Conservation (phyloP, 2,888 invertebrate species). For the Patella caerulea region DNA sequence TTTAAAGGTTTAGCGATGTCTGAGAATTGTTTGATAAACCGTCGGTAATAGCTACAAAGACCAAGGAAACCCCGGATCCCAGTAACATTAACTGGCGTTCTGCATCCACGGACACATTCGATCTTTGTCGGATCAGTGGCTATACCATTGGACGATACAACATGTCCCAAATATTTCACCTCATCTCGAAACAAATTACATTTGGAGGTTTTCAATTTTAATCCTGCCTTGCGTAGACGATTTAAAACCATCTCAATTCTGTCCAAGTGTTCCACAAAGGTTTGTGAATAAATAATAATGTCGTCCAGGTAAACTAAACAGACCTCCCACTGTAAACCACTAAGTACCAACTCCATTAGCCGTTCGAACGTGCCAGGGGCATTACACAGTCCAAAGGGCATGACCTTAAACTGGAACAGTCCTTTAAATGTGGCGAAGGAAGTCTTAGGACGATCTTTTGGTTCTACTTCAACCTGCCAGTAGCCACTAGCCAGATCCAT, state of each 20-base stretch:
- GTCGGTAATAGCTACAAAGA: background rate
- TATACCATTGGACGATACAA: conserved; percentile 15
- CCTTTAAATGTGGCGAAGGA: too few relatives aligned
- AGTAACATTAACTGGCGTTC: conserved; percentile 7
- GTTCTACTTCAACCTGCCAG: conserved; percentile 14
- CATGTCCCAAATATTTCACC: conserved; percentile 17
- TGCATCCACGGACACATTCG: conserved; percentile 3
- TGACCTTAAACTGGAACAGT: too few relatives aligned
- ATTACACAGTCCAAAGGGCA: too few relatives aligned
- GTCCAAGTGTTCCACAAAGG: background rate
- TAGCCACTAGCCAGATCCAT: conserved; percentile 1
- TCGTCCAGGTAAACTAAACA: background rate
- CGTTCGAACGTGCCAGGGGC: too few relatives aligned
- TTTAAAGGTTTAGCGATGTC: conserved; percentile 28
- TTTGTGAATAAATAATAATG: background rate
- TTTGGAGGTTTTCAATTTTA: conserved; percentile 32
- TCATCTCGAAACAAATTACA: conserved; percentile 30
- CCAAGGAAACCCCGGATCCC: conserved; percentile 9
- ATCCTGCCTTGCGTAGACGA: background rate
- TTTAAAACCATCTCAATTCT: too few relatives aligned
- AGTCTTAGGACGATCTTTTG: conserved; percentile 8
- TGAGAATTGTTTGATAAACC: conserved; percentile 25
- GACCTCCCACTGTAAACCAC: background rate
- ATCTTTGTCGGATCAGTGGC: conserved; percentile 1
- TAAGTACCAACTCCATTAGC: conserved; percentile 10